These are phyloP conservation scores for Tetramorium alpestre DNA, from an alignment of 1,140 invertebrate genomes.

Conservation along the genomic window DNA sequence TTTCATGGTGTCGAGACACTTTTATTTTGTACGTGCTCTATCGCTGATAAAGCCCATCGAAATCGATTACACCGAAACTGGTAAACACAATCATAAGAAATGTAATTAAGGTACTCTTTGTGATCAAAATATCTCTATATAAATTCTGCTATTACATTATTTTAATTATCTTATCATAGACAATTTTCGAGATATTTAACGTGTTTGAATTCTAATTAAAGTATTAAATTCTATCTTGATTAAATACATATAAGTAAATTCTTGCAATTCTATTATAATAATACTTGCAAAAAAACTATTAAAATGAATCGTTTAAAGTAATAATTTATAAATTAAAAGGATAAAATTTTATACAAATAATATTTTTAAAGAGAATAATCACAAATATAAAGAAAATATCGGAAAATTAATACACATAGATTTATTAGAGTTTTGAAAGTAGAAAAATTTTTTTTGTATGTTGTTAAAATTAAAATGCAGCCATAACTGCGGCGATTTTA, in stretches of 20 bases:
- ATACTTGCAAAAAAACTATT: not conserved
- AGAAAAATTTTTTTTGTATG: not conserved
- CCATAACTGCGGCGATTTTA: not conserved
- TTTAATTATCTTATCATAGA: not conserved
- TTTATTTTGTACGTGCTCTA: constrained; percentile 27
- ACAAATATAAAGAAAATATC: not conserved
- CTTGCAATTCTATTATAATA: not conserved
- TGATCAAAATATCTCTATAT: not conserved
- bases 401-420: not conserved
- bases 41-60: constrained; percentile 11
- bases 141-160: not conserved
- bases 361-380: not conserved
- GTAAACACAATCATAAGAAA: not conserved
- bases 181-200: not conserved
- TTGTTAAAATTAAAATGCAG: not conserved
- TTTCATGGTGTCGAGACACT: not conserved
- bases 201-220: not conserved
- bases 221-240: not conserved
- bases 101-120: not conserved
- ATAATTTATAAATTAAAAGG: not conserved
- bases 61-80: not conserved
- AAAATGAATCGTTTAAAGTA: not conserved
- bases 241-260: not conserved
- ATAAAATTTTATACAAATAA: not conserved
- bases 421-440: not conserved